These are phyloP conservation scores for Gopherus evgoodei DNA, from an alignment of 2,113 vertebrate species.

Conservation along the genomic window DNA sequence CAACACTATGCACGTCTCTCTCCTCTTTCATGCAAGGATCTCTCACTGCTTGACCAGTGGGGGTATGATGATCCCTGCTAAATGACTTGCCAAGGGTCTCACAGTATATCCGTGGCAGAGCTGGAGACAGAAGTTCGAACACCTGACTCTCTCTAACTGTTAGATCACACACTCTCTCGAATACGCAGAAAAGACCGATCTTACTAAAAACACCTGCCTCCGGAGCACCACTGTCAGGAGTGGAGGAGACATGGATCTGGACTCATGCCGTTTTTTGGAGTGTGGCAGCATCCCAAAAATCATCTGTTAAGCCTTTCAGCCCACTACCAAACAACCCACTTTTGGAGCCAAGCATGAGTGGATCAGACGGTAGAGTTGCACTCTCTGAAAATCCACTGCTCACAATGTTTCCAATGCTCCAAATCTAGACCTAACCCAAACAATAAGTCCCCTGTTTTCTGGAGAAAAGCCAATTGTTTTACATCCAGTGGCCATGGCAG, in stretches of 20 bases:
- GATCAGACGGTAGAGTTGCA: not conserved
- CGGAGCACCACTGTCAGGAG: not conserved
- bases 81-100: not conserved
- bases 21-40: not conserved
- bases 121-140: not conserved
- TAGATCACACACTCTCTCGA: not conserved
- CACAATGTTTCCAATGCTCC: not conserved
- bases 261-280: rapidly evolving
- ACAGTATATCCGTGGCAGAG: no score
- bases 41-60: not conserved
- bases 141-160: not conserved
- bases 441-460: not conserved
- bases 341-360: not conserved
- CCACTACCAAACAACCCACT: not conserved
- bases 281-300: not conserved
- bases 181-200: not conserved
- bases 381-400: not conserved
- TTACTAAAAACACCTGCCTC: not conserved
- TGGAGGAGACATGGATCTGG: not conserved
- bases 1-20: not conserved
- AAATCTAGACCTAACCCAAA: not conserved
- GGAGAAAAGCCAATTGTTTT: not conserved
- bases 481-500: not conserved
- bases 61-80: not conserved
- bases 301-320: not conserved